Evolutionary conservation across 2,797 vertebrate species (phyloP).

Genomic region (Microcaecilia unicolor): DNA sequence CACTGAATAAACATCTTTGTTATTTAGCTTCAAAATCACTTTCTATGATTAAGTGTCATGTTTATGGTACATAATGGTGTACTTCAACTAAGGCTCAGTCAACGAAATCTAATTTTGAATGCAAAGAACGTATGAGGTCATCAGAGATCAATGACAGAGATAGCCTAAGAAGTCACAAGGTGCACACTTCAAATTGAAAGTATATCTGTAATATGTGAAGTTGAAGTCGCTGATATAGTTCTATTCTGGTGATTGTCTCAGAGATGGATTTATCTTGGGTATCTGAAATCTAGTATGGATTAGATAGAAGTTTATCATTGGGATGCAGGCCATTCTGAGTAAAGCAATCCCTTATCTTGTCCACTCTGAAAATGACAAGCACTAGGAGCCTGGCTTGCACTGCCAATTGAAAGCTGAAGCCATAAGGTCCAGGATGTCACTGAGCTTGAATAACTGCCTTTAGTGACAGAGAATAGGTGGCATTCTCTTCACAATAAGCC

Average conservation of each 20-base stretch:
- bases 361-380: constrained; percentile 54
- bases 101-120: constrained; percentile 15
- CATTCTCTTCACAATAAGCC: constrained; percentile 52
- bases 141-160: constrained; percentile 5
- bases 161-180: constrained; percentile 27
- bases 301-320: constrained; percentile 71
- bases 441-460: constrained; percentile 36
- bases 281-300: constrained; percentile 57
- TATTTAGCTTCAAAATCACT: constrained; percentile 3
- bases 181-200: constrained; percentile 49
- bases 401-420: constrained; percentile 35
- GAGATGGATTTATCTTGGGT: constrained; percentile 52
- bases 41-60: constrained; percentile 7
- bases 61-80: constrained; percentile 8
- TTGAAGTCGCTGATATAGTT: constrained; percentile 54
- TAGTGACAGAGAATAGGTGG: constrained; percentile 32
- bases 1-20: neutral
- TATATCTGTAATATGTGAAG: constrained; percentile 23
- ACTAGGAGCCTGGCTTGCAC: neutral
- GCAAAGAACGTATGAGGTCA: neutral
- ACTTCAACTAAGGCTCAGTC: constrained; percentile 8
- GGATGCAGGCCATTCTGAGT: constrained; percentile 53
- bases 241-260: constrained; percentile 53
- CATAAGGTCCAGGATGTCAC: constrained; percentile 44
- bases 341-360: constrained; percentile 63